These are phyloP conservation scores for Narcine bancroftii DNA, from an alignment of 2,113 vertebrate species.

Conservation along the genomic window DNA sequence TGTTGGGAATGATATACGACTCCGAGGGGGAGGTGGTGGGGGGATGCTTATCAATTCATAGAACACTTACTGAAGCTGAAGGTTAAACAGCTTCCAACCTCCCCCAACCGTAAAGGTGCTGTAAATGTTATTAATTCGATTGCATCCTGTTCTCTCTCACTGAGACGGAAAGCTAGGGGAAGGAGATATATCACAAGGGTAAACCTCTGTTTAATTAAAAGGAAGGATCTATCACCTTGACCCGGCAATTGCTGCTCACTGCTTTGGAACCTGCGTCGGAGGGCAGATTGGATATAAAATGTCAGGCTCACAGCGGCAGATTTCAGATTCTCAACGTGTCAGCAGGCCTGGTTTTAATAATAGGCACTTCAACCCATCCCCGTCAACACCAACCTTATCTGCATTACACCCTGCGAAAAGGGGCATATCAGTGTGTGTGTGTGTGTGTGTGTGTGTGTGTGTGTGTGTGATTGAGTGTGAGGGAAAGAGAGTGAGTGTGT, in stretches of 20 bases:
- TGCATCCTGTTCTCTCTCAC: not conserved
- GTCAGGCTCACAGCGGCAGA: no score
- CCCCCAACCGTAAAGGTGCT: not conserved
- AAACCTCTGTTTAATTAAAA: not conserved
- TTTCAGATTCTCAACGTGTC: not conserved
- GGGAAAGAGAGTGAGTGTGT: no score
- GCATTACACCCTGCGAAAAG: not conserved
- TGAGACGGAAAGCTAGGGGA: not conserved
- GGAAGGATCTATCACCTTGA: not conserved
- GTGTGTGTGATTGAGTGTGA: not conserved
- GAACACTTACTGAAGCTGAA: not conserved
- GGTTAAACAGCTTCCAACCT: not conserved
- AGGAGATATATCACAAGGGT: constrained; percentile 7
- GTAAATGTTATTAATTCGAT: not conserved
- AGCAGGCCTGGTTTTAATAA: no score
- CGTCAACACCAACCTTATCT: not conserved
- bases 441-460: not conserved
- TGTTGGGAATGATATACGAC: no score
- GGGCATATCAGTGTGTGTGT: not conserved
- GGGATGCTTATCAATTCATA: no score
- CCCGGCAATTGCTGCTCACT: not conserved
- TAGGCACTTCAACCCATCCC: no score
- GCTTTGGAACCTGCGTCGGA: not conserved
- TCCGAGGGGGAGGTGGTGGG: no score
- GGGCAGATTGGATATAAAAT: not conserved